Evolutionary conservation across 1,140 invertebrate species (phyloP).

Genomic region (Sycophaga agraensis): DNA sequence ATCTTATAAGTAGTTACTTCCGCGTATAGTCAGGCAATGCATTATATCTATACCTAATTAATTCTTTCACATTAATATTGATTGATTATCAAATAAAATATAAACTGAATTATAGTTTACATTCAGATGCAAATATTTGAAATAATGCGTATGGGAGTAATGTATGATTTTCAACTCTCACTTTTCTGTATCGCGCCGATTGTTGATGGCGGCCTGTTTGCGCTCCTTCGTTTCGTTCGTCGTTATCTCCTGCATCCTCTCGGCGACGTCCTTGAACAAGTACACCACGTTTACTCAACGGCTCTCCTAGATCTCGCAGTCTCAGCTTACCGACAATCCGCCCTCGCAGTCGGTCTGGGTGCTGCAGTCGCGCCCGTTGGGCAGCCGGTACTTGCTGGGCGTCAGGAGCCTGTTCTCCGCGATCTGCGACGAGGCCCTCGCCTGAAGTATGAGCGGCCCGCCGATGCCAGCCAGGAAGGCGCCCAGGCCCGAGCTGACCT

Average conservation of each 20-base stretch:
- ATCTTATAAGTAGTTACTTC: too few relatives aligned
- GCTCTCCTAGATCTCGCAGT: too few relatives aligned
- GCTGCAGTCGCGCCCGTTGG: slow-evolving; percentile 62
- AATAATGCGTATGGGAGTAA: too few relatives aligned
- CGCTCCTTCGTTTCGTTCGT: slow-evolving; percentile 41
- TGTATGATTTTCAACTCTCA: too few relatives aligned
- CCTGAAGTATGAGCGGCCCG: slow-evolving; percentile 14
- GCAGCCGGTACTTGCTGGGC: slow-evolving; percentile 63
- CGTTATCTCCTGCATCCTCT: slow-evolving; percentile 34
- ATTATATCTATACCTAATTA: too few relatives aligned
- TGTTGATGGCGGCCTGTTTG: slow-evolving; percentile 43
- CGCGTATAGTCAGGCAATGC: too few relatives aligned
- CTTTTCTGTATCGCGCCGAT: slow-evolving; percentile 47
- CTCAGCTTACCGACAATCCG: slow-evolving; percentile 5
- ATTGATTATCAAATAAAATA: too few relatives aligned
- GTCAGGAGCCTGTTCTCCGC: slow-evolving; percentile 61
- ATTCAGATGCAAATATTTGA: too few relatives aligned
- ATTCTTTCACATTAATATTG: too few relatives aligned
- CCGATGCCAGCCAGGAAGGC: slow-evolving; percentile 36
- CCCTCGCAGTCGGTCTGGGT: slow-evolving; percentile 67
- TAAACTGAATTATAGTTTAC: too few relatives aligned
- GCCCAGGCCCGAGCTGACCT: slow-evolving; percentile 41
- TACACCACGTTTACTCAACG: neutral
- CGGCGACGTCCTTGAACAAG: slow-evolving; percentile 31
- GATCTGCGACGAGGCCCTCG: slow-evolving; percentile 32